phyloP scores from a whole-genome alignment of 2,113 vertebrate genomes.

The Cyanoramphus novaezelandiae region DNA sequence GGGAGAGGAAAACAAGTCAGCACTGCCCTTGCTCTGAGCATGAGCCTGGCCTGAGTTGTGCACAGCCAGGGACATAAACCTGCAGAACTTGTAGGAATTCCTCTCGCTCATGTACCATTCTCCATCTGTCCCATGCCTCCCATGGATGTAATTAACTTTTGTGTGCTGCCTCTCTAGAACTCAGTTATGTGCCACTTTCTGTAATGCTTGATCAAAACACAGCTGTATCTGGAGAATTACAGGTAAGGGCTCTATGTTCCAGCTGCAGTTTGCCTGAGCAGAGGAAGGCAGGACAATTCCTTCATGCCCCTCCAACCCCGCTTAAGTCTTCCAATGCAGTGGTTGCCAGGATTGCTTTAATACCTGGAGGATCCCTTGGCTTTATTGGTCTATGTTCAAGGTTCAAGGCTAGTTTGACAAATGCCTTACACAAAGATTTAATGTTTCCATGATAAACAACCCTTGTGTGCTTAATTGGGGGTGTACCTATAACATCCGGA shows the following conservation, averaged over 20 bases:
- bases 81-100: background rate
- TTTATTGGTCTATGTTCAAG: background rate
- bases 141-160: background rate
- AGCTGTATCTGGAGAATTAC: rapidly evolving
- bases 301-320: rapidly evolving
- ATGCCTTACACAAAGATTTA: rapidly evolving
- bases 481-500: rapidly evolving
- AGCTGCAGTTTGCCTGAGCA: rapidly evolving
- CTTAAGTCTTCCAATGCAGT: too few relatives aligned
- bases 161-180: background rate
- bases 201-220: too few relatives aligned
- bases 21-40: background rate
- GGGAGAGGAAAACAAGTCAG: background rate
- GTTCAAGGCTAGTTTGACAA: background rate
- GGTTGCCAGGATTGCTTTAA: too few relatives aligned
- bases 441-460: rapidly evolving
- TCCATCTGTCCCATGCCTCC: background rate
- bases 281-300: background rate
- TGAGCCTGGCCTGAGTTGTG: background rate
- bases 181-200: too few relatives aligned
- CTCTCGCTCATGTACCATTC: rapidly evolving
- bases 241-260: background rate
- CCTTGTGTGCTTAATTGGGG: background rate
- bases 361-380: rapidly evolving
- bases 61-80: background rate